phyloP scores from a whole-genome alignment of 2,113 vertebrate genomes.

The Struthidea cinerea region DNA sequence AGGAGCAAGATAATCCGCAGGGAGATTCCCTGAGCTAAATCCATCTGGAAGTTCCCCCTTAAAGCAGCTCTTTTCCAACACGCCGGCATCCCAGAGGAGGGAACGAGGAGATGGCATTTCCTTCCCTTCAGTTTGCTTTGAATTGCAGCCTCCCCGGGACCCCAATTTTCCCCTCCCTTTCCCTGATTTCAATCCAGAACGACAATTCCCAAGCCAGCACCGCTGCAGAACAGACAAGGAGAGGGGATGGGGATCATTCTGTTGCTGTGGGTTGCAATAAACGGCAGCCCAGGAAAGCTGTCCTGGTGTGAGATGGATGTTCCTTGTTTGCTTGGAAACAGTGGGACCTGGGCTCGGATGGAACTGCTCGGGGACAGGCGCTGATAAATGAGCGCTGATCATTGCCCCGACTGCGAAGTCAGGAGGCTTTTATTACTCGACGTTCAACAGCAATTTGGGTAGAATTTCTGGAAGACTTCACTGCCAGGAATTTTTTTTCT shows the following conservation, averaged over 20 bases:
- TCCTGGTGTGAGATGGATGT: not conserved
- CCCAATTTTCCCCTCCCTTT: not conserved
- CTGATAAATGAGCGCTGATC: slow-evolving; percentile 11
- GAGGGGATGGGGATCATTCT: not conserved
- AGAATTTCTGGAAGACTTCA: not conserved
- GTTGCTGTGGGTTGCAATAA: not conserved
- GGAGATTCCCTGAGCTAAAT: not conserved
- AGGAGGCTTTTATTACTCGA: not conserved
- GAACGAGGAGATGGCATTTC: not conserved
- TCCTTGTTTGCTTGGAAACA: not conserved
- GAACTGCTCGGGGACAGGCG: not conserved
- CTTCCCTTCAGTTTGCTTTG: not conserved
- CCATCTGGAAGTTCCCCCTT: not conserved
- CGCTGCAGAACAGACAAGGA: not conserved
- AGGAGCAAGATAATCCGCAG: not conserved
- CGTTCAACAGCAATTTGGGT: not conserved
- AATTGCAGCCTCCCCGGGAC: not conserved
- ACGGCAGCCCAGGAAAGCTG: not conserved
- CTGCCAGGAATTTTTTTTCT: not conserved
- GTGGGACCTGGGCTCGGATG: not conserved
- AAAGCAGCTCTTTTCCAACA: not conserved
- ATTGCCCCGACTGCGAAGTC: not conserved
- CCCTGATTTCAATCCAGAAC: not conserved
- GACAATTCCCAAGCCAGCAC: not conserved
- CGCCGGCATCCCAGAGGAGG: not conserved